Evolutionary conservation across 2,888 invertebrate species (phyloP).

Genomic region (Campopleginae sp.): DNA sequence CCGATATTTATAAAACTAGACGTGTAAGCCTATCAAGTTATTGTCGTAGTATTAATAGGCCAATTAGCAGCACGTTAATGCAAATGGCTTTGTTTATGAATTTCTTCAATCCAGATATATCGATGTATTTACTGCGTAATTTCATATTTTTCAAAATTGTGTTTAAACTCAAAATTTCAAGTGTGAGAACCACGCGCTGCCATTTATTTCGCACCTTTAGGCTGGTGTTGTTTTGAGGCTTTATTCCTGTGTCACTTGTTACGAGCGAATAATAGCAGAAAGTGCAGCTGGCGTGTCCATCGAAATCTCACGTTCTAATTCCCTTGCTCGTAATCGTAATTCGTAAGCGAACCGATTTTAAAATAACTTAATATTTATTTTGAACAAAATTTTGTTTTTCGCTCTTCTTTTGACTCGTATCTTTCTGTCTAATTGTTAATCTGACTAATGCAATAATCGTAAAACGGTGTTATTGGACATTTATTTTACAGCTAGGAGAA

Average conservation of each 20-base stretch:
- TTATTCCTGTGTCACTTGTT: slow-evolving; percentile 42
- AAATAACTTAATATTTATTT: no score
- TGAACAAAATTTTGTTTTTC: slow-evolving; percentile 59
- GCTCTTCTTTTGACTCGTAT: slow-evolving; percentile 40
- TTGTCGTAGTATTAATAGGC: slow-evolving; percentile 46
- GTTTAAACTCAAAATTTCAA: not conserved
- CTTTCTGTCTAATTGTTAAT: slow-evolving; percentile 61
- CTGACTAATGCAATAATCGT: slow-evolving; percentile 71
- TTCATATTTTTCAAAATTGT: not conserved
- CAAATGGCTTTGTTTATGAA: slow-evolving; percentile 42
- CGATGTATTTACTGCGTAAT: not conserved
- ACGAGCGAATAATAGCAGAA: slow-evolving; percentile 37
- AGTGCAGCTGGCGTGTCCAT: slow-evolving; percentile 19
- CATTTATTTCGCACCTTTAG: slow-evolving; percentile 57
- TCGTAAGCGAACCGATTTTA: not conserved
- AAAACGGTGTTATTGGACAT: slow-evolving; percentile 66
- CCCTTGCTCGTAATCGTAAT: slow-evolving; percentile 56
- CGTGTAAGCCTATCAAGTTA: slow-evolving; percentile 49
- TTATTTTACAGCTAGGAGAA: slow-evolving; percentile 83
- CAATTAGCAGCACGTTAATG: slow-evolving; percentile 45
- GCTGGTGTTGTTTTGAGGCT: slow-evolving; percentile 52
- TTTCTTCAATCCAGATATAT: not conserved
- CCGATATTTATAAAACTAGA: slow-evolving; percentile 28
- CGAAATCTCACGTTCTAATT: slow-evolving; percentile 49
- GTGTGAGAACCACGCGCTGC: slow-evolving; percentile 24